Evolutionary conservation across 2,888 invertebrate genomes (phyloP).

Genomic region (Limnephilus lunatus): DNA sequence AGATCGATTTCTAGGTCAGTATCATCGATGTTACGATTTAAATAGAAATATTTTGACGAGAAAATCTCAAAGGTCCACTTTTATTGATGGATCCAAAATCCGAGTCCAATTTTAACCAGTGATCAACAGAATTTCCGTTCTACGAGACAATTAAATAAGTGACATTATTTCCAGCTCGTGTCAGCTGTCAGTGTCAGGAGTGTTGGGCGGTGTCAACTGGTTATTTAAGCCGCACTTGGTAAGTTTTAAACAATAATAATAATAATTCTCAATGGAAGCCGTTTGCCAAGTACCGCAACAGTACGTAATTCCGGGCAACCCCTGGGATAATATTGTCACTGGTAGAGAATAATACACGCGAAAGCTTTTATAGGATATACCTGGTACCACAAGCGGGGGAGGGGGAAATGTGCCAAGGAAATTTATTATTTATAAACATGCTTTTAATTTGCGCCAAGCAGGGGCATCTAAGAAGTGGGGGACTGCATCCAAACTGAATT

Average conservation of each 20-base stretch:
- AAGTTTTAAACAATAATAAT: conserved; percentile 12
- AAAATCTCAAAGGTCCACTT: background rate
- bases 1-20: background rate
- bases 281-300: background rate
- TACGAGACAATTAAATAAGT: background rate
- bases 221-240: background rate
- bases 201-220: conserved; percentile 1
- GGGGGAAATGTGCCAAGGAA: background rate
- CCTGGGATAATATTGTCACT: conserved; percentile 44
- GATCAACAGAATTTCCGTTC: background rate
- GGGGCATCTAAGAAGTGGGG: background rate
- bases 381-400: conserved; percentile 30
- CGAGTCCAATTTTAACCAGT: background rate
- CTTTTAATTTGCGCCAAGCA: conserved; percentile 3
- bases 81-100: background rate
- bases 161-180: conserved; percentile 4
- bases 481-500: background rate
- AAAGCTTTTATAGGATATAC: conserved; percentile 44
- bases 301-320: background rate
- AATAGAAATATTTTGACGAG: background rate
- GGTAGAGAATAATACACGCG: conserved; percentile 54
- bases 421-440: conserved; percentile 37
- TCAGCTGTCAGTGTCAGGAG: conserved; percentile 11
- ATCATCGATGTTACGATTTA: background rate
- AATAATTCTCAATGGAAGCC: conserved; percentile 16